These are phyloP conservation scores for Siniperca obscura DNA, from an alignment of 2,797 vertebrate species.

Conservation along the genomic window DNA sequence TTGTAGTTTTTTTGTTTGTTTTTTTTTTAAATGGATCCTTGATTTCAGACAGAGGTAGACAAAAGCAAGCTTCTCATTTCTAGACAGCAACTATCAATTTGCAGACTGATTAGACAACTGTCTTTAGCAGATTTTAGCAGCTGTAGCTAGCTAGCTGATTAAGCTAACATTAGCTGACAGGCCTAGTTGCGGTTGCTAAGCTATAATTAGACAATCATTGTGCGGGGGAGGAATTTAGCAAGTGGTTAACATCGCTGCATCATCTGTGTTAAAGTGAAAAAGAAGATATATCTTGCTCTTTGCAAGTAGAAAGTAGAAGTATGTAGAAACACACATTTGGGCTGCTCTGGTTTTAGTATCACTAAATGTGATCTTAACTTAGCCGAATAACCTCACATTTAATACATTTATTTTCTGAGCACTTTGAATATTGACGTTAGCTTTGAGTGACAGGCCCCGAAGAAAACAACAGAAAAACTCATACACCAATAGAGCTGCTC, in stretches of 20 bases:
- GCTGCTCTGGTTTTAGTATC: neutral
- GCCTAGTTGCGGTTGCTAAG: neutral
- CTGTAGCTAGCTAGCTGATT: neutral
- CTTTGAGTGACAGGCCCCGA: neutral
- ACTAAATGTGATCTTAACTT: neutral
- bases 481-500: neutral
- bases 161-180: neutral
- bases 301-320: no score
- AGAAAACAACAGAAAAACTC: neutral
- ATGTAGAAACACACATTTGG: neutral
- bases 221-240: neutral
- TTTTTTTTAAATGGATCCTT: neutral
- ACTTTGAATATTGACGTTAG: no score
- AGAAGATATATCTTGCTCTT: neutral
- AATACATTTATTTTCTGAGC: neutral
- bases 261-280: neutral
- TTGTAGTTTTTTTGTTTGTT: neutral
- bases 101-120: neutral
- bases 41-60: neutral
- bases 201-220: neutral
- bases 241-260: neutral
- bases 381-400: neutral
- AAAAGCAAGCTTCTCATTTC: neutral
- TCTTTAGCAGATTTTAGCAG: neutral
- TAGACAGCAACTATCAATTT: neutral